Base-by-base conservation (phyloP, 1,140 invertebrate genomes). In the Heliconius melpomene region DNA sequence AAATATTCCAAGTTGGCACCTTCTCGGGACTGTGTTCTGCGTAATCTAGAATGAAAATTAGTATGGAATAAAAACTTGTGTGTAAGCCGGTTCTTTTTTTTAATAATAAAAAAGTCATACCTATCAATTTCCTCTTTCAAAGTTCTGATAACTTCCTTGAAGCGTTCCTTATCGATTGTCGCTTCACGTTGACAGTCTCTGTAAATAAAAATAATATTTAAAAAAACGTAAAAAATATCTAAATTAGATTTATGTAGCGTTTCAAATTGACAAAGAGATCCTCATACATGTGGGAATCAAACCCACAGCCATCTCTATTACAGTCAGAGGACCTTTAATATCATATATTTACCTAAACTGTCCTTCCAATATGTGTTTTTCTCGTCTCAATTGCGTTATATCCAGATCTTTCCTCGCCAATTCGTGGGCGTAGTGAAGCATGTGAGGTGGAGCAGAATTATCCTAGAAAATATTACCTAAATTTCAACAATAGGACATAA, bases 1-100 rank as follows among this genome's bases (percentile, higher is more conserved):
- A 98, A 90, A 89, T 98, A 98, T 89, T 98, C 98, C 66, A 98
- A 91, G 94, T 98, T 98, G 1, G 97, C 97, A 13, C 97, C 97
- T 93, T 98, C 97, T 29, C 97, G 94, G 5, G 97, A 97, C 87
- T 97, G 96, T 84, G 96, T 97, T 8, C 97, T 95, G 85, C 97
- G 96, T 60, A 97, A 90, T 85, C 97, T 97, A 86, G 80, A 91
- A 46, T 46, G 13, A 46, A 16, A 91, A 54, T 20, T 36, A 36
- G 32, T 36, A 36, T 36, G 6, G 6, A 36, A 36, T 36, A 36
- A 36, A 36, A 7, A 36, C 32, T 36, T 36, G 32, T 32, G 5
- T 32, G n/a, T 29, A 18, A 26, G 29, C 13, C 6, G 18, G n/a
- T 20, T 18, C 0, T 16, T n/a, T 54, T 54, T 46, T 46, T 36